A percentile compares a stretch with the other conserved stretches of the same genome.
phyloP scores from a whole-genome alignment of 2,797 vertebrate species.

The Platalea minor region DNA sequence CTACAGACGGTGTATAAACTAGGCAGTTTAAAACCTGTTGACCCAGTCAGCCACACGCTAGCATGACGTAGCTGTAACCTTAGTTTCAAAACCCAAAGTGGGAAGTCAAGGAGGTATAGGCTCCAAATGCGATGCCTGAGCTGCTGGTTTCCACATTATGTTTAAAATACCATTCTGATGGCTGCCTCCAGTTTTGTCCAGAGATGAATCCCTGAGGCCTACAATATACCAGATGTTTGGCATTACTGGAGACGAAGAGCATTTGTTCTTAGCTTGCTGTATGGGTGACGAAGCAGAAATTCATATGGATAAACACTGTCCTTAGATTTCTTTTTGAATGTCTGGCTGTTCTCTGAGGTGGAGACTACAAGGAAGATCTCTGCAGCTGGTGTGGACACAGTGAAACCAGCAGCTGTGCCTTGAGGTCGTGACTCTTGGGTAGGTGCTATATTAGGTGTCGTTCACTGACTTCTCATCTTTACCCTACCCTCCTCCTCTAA shows the following conservation, averaged over 20 bases:
- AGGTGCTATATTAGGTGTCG: background rate
- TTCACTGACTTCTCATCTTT: background rate
- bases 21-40: constrained; percentile 10
- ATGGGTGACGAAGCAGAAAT: constrained; percentile 1
- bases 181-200: background rate
- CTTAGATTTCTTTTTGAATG: background rate
- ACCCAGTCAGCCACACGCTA: background rate
- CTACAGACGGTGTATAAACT: background rate
- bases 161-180: background rate
- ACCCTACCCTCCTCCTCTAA: background rate
- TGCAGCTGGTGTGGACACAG: background rate
- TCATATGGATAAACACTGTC: background rate
- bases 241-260: background rate
- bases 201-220: background rate
- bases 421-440: background rate
- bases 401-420: constrained; percentile 51
- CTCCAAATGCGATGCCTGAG: background rate
- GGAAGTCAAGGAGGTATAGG: background rate
- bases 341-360: background rate
- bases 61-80: background rate
- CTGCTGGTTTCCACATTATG: background rate
- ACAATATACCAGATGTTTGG: background rate
- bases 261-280: background rate
- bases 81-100: background rate
- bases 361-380: background rate